Conservation (phyloP, 2,113 vertebrate genomes). For the Sialia sialis region DNA sequence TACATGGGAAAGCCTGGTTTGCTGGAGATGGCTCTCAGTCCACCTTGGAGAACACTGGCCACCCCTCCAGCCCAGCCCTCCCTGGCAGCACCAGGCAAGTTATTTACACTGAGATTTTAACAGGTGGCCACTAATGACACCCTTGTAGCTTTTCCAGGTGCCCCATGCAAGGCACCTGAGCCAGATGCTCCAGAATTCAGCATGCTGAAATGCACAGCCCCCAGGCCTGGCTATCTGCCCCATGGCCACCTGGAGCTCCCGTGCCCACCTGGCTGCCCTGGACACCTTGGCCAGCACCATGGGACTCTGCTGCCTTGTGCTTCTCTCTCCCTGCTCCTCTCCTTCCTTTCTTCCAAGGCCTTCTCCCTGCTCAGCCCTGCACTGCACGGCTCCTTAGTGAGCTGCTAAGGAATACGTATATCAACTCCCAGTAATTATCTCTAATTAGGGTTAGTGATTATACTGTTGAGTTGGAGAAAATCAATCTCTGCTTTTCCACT, state of each 20-base stretch:
- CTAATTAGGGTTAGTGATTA: constrained; percentile 99
- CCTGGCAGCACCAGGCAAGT: neutral
- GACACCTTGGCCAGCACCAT: neutral
- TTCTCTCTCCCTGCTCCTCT: neutral
- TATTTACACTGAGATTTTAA: neutral
- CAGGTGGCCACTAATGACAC: neutral
- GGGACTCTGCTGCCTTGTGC: neutral
- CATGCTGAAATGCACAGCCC: neutral
- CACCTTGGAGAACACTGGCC: neutral
- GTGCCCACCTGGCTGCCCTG: neutral
- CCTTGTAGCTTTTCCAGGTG: neutral
- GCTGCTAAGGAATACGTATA: constrained; percentile 91
- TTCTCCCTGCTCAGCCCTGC: neutral
- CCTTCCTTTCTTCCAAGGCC: neutral
- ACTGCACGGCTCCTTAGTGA: constrained; percentile 76
- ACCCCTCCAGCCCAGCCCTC: neutral
- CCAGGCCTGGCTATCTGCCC: neutral
- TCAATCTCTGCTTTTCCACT: constrained; percentile 88
- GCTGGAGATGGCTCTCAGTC: neutral
- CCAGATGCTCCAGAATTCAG: neutral
- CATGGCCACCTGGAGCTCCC: neutral
- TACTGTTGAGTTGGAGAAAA: constrained; percentile 92
- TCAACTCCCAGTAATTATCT: constrained; percentile 97
- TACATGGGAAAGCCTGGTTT: fast-evolving
- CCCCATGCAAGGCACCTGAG: neutral